These are phyloP conservation scores for Drosophila punjabiensis DNA, from an alignment of 1,140 invertebrate genomes.

Conservation along the genomic window DNA sequence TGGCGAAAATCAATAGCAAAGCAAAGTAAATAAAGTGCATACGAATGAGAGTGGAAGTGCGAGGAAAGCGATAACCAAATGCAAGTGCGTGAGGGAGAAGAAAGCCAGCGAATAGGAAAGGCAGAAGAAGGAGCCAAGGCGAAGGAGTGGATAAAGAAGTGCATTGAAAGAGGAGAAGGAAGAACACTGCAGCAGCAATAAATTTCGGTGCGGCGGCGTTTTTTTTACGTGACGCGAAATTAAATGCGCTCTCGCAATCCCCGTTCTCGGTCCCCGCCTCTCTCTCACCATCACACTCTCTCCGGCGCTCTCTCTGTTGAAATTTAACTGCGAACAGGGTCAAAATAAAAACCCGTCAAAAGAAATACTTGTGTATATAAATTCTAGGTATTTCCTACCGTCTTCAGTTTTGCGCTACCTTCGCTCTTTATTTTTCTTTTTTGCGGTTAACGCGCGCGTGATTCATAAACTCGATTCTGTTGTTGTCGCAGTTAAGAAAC, in stretches of 20 bases:
- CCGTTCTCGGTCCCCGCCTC: constrained; percentile 8
- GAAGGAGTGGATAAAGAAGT: constrained; percentile 28
- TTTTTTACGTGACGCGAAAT: constrained; percentile 74
- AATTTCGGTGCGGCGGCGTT: constrained; percentile 36
- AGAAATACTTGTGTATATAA: constrained; percentile 49
- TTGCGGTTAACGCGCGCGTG: constrained; percentile 75
- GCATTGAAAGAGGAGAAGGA: constrained; percentile 25
- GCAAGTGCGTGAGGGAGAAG: constrained; percentile 43
- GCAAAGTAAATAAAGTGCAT: constrained; percentile 81
- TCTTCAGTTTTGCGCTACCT: constrained; percentile 22
- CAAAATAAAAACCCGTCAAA: constrained; percentile 68
- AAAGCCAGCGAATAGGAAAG: constrained; percentile 29
- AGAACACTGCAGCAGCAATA: constrained; percentile 38
- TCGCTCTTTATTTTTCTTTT: constrained; percentile 43
- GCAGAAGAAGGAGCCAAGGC: constrained; percentile 19
- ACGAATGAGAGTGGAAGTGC: constrained; percentile 44
- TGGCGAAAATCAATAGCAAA: constrained; percentile 78
- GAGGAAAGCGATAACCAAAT: constrained; percentile 21
- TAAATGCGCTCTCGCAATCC: constrained; percentile 52
- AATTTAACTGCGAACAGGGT: constrained; percentile 70
- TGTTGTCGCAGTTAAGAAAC: constrained; percentile 25
- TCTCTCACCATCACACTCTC: constrained; percentile 1
- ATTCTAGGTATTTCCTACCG: constrained; percentile 67
- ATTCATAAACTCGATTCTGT: constrained; percentile 67
- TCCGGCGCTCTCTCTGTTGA: constrained; percentile 33